A percentile compares a stretch with the other conserved stretches of the same genome.
Conservation (phyloP, 2,888 invertebrate species). For the Ichneumoninae sp. region DNA sequence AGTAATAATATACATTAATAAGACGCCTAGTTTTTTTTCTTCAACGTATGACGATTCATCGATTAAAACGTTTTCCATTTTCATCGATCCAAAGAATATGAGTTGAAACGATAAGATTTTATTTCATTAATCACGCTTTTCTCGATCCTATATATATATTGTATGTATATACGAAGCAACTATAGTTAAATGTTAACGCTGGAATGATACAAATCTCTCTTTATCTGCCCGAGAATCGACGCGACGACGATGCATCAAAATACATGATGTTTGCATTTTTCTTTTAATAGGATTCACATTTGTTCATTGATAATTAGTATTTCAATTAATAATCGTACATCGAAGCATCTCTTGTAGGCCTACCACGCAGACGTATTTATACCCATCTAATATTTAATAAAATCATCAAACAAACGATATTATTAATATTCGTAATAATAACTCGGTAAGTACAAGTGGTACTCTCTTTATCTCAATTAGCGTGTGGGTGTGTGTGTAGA, state of each 20-base stretch:
- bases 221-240: slow-evolving; percentile 40
- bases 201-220: slow-evolving; percentile 55
- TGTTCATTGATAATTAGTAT: slow-evolving; percentile 44
- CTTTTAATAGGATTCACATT: slow-evolving; percentile 42
- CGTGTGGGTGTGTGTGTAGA: slow-evolving; percentile 36
- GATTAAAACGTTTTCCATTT: slow-evolving; percentile 41
- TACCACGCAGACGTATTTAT: slow-evolving; percentile 53
- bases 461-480: slow-evolving; percentile 34
- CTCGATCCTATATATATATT: slow-evolving; percentile 49
- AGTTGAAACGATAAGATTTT: slow-evolving; percentile 44
- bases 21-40: slow-evolving; percentile 61
- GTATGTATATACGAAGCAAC: slow-evolving; percentile 57
- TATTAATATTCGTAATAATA: slow-evolving; percentile 51
- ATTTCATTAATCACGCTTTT: slow-evolving; percentile 16
- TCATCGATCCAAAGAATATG: slow-evolving; percentile 16
- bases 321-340: slow-evolving; percentile 56
- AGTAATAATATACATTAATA: slow-evolving; percentile 72
- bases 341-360: slow-evolving; percentile 66
- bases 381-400: slow-evolving; percentile 40
- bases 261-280: slow-evolving; percentile 6
- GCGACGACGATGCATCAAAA: slow-evolving; percentile 42
- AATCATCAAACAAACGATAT: slow-evolving; percentile 42
- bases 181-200: slow-evolving; percentile 53
- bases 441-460: slow-evolving; percentile 40
- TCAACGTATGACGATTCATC: slow-evolving; percentile 53